A percentile compares a stretch with the other conserved stretches of the same genome.
phyloP scores from a whole-genome alignment of 2,888 invertebrate species.

The Bimastos eiseni region DNA sequence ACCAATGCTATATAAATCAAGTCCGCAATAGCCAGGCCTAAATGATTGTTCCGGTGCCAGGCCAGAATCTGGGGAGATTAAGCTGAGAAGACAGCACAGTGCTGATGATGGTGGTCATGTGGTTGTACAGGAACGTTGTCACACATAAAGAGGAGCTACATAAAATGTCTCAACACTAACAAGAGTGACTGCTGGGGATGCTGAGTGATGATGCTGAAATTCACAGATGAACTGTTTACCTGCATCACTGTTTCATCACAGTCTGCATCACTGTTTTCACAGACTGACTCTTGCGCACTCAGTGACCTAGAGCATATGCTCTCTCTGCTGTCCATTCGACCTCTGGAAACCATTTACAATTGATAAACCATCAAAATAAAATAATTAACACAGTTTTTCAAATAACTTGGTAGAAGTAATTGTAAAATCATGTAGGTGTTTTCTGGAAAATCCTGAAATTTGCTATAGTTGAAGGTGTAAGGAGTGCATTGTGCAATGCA shows the following conservation, averaged over 20 bases:
- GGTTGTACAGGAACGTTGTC: neutral
- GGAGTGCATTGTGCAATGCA: neutral
- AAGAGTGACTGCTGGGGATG: neutral
- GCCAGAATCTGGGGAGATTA: too few species aligned
- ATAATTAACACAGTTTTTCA: neutral
- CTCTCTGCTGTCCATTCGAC: neutral
- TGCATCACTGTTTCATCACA: neutral
- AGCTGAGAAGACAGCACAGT: too few species aligned
- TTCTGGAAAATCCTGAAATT: too few species aligned
- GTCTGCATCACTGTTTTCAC: neutral
- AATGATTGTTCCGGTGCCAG: too few species aligned
- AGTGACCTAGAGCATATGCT: neutral
- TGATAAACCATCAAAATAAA: neutral
- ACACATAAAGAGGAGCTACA: neutral
- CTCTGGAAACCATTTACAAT: neutral
- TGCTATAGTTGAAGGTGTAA: too few species aligned
- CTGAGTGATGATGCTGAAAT: too few species aligned
- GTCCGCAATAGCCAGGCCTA: too few species aligned
- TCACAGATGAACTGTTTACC: neutral
- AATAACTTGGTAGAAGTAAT: neutral
- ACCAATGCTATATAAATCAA: too few species aligned
- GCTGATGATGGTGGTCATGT: too few species aligned
- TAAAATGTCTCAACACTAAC: neutral
- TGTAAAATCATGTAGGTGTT: too few species aligned
- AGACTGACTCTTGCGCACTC: neutral